A percentile compares a stretch with the other conserved stretches of the same genome.
Conservation (phyloP, 2,888 invertebrate species). For the Rotaria macrura region DNA sequence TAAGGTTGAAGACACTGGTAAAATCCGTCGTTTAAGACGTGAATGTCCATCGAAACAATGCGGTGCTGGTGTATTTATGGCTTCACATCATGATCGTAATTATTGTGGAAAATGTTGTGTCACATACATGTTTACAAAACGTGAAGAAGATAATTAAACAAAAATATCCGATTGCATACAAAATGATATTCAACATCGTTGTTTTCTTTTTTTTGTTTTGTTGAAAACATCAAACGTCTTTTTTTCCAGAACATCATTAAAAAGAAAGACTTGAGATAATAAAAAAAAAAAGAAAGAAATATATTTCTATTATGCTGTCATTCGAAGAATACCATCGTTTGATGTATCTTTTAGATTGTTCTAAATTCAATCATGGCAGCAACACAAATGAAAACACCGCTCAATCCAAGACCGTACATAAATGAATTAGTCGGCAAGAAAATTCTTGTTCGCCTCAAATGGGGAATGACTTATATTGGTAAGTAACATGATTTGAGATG, state of each 20-base stretch:
- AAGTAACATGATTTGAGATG: background rate
- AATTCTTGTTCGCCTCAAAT: conserved; percentile 91
- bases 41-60: conserved; percentile 93
- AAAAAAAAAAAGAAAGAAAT: background rate
- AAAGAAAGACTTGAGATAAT: background rate
- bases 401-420: conserved; percentile 92
- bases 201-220: background rate
- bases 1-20: conserved; percentile 91
- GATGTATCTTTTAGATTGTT: background rate
- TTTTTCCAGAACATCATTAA: background rate
- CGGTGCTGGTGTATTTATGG: conserved; percentile 99
- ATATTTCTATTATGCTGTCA: too few species aligned
- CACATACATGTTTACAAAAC: conserved; percentile 36
- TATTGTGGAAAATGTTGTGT: conserved; percentile 85
- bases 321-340: background rate
- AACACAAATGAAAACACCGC: conserved; percentile 21
- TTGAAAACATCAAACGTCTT: background rate
- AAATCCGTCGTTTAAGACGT: conserved; percentile 85
- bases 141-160: conserved; percentile 36
- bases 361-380: background rate
- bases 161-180: background rate
- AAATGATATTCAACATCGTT: background rate
- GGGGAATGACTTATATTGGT: conserved; percentile 72
- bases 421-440: conserved; percentile 95
- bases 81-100: conserved; percentile 94